These are phyloP conservation scores for Leptopilina drosophilae DNA, from an alignment of 2,888 invertebrate genomes.

Conservation along the genomic window DNA sequence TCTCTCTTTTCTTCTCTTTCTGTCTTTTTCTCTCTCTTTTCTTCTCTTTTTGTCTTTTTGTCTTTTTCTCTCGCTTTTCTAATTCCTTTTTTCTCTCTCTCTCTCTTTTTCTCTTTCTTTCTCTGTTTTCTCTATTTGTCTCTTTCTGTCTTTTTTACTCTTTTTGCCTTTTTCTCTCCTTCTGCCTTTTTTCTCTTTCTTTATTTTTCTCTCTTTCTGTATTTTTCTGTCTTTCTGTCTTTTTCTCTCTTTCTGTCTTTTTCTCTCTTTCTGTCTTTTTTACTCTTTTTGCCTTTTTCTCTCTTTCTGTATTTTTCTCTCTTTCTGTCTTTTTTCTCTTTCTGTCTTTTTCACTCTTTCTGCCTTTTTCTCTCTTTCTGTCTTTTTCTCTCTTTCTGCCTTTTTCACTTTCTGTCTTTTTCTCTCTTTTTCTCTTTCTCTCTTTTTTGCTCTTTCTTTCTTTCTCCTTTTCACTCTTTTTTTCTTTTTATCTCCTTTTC, in stretches of 20 bases:
- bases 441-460: conserved; percentile 15
- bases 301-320: conserved; percentile 7
- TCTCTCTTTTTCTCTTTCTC: conserved; percentile 40
- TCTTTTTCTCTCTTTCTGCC: conserved; percentile 43
- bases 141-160: conserved; percentile 46
- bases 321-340: conserved; percentile 5
- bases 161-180: conserved; percentile 35
- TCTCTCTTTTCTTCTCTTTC: neutral
- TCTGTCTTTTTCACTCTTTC: conserved; percentile 19
- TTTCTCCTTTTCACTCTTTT: conserved; percentile 10
- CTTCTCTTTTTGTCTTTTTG: neutral
- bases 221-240: neutral
- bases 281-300: conserved; percentile 45
- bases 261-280: neutral
- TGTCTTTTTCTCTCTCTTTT: conserved; percentile 12
- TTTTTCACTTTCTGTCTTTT: neutral
- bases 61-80: conserved; percentile 18
- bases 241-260: conserved; percentile 47
- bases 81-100: too few species aligned
- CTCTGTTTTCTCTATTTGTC: conserved; percentile 16
- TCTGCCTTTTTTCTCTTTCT: conserved; percentile 42
- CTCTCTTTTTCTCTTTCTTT: conserved; percentile 45
- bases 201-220: conserved; percentile 41
- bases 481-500: neutral
- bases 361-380: conserved; percentile 51